Base-by-base conservation (phyloP, 2,888 invertebrate species). In the Diaphora mendica region DNA sequence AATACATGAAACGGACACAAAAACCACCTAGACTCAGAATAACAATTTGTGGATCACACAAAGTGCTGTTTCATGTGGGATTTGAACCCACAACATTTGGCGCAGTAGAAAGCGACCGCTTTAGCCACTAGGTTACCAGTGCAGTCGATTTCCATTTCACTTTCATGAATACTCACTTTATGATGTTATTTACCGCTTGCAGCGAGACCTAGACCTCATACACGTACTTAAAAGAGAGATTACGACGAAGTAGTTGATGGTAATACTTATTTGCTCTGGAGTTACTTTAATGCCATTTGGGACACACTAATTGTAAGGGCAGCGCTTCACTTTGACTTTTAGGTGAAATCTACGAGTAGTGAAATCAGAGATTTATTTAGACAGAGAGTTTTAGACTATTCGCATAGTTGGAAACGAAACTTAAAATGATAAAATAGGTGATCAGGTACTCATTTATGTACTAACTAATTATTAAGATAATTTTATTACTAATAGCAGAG, bases 251-350 rank as follows among this genome's bases (percentile, higher is more conserved):
- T 77, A 84, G 80, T 79, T 35, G 72, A 76, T 67, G 70, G 68
- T 75, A 71, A 75, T 70, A 83, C 48, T 82, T 77, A 78, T 78
- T 82, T 68, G 72, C 73, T 75, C 71, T 73, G 65, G 26, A 71
- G 75, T 55, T 72, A 70, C 73, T 81, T 79, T 72, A 77, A 79
- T 77, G 74, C 72, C 30, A 71, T 77, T 76, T 11, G 55, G 71
- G 68, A 73, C 20, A 69, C 65, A 74, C 59, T 82, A 83, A 82
- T 83, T 85, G 78, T 83, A 76, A 77, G 65, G 71, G 70, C 69
- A 75, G 70, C 64, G 35, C 67, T 82, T 76, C 39, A 77, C 42
- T 35, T 71, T 26, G 42, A 68, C 70, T 75, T 82, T 80, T 39
- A 72, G 65, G 70, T 33, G 17, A 64, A 68, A 39, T 75, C 20